phyloP scores from a whole-genome alignment of 2,888 invertebrate species.

The Papilio demoleus region DNA sequence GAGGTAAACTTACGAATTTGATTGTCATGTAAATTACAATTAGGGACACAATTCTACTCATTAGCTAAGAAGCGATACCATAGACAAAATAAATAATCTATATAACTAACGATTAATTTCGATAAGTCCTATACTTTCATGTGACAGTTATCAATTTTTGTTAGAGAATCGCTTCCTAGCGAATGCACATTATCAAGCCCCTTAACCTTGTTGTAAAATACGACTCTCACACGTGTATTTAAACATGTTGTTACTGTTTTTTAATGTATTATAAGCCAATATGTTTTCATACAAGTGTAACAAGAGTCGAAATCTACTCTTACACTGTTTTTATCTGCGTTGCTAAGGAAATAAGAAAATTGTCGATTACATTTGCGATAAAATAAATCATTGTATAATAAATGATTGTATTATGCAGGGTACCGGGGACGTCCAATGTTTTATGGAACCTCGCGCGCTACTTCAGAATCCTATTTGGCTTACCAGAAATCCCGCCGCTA shows the following conservation, averaged over 20 bases:
- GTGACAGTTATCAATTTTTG: no score
- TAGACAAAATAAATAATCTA: no score
- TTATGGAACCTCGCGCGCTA: slow-evolving; percentile 81
- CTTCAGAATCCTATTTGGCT: slow-evolving; percentile 79
- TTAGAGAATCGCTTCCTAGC: no score
- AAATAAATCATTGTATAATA: slow-evolving; percentile 44
- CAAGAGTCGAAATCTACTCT: not conserved
- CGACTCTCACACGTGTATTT: not conserved
- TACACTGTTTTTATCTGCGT: not conserved
- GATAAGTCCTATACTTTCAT: no score
- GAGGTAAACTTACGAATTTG: no score
- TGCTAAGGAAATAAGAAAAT: slow-evolving; percentile 25
- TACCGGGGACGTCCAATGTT: slow-evolving; percentile 82
- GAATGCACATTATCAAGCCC: no score
- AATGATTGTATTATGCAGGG: slow-evolving; percentile 69
- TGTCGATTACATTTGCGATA: slow-evolving; percentile 12
- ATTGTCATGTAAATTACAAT: no score
- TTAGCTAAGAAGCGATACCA: no score
- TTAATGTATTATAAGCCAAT: not conserved
- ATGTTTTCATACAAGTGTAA: not conserved
- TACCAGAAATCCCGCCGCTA: slow-evolving; percentile 72
- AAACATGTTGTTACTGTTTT: not conserved
- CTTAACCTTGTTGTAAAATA: not conserved
- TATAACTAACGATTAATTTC: no score
- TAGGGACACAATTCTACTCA: no score